Conservation (phyloP, 2,797 vertebrate species). For the Coregonus sp. region DNA sequence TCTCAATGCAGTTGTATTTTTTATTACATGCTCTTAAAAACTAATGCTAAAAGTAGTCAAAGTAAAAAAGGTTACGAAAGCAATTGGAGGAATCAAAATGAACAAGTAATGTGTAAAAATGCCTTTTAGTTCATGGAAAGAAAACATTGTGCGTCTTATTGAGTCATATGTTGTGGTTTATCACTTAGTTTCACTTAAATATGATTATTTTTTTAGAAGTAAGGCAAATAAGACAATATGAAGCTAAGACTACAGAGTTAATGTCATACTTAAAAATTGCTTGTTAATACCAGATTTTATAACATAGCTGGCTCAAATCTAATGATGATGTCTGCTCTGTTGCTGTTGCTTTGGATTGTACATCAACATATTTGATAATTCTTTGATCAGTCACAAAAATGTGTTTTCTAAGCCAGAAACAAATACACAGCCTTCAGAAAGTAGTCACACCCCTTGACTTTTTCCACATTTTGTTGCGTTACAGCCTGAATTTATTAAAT, state of each 20-base stretch:
- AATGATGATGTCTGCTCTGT: not conserved
- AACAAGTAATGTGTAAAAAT: constrained; percentile 6
- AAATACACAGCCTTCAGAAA: too few relatives aligned
- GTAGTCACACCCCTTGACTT: too few relatives aligned
- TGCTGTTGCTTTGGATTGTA: not conserved
- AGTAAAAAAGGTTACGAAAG: constrained; percentile 22
- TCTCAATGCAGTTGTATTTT: constrained; percentile 15
- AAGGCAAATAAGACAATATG: not conserved
- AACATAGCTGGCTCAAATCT: not conserved
- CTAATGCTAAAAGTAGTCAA: constrained; percentile 34
- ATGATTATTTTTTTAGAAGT: not conserved
- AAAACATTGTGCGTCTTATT: constrained; percentile 15
- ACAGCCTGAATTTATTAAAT: too few relatives aligned
- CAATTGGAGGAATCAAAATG: constrained; percentile 12
- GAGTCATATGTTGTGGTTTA: not conserved
- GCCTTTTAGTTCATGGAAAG: not conserved
- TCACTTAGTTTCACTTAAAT: not conserved
- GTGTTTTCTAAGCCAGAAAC: too few relatives aligned
- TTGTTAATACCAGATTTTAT: not conserved
- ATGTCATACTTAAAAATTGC: not conserved
- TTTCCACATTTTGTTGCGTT: too few relatives aligned
- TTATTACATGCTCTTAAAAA: constrained; percentile 26
- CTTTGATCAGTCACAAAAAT: too few relatives aligned
- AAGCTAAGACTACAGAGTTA: not conserved
- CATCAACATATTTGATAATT: not conserved